Evolutionary conservation across 2,113 vertebrate genomes (phyloP).

Genomic region (Vulpes ferrilata): DNA sequence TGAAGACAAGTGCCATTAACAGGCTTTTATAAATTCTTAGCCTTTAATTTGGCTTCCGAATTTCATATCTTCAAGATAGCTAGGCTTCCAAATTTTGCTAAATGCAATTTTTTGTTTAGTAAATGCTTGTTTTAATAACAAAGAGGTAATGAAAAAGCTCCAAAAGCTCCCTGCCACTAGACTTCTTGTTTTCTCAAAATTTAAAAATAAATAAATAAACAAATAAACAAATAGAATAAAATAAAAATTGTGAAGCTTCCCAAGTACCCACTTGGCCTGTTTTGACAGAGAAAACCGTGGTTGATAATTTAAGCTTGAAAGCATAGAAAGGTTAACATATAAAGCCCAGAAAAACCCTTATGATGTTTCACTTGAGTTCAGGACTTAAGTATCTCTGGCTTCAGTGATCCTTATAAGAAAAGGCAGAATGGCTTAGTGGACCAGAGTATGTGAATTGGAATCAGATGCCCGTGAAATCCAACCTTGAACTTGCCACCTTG

Average conservation of each 20-base stretch:
- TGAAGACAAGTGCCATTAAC: neutral
- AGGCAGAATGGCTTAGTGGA: conserved; percentile 17
- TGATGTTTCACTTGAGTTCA: conserved; percentile 44
- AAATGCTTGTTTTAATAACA: neutral
- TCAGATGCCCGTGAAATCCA: conserved; percentile 17
- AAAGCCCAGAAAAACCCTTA: conserved; percentile 35
- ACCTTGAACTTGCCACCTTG: conserved; percentile 23
- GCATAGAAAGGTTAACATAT: conserved; percentile 47
- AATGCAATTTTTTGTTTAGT: conserved; percentile 31
- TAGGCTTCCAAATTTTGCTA: neutral
- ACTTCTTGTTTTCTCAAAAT: neutral
- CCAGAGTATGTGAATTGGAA: conserved; percentile 34
- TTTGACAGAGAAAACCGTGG: conserved; percentile 50
- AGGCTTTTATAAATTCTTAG: neutral
- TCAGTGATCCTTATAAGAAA: conserved; percentile 46
- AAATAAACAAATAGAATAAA: neutral
- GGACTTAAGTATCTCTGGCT: conserved; percentile 17
- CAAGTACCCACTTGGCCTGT: neutral
- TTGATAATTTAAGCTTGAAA: conserved; percentile 66
- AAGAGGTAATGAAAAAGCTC: neutral
- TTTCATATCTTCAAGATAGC: neutral
- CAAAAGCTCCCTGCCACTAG: neutral
- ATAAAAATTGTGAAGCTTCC: neutral
- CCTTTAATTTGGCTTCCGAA: neutral
- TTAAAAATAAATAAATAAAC: neutral